Evolutionary conservation across 1,140 invertebrate species (phyloP).

Genomic region (Pseudachorutes palmiensis): DNA sequence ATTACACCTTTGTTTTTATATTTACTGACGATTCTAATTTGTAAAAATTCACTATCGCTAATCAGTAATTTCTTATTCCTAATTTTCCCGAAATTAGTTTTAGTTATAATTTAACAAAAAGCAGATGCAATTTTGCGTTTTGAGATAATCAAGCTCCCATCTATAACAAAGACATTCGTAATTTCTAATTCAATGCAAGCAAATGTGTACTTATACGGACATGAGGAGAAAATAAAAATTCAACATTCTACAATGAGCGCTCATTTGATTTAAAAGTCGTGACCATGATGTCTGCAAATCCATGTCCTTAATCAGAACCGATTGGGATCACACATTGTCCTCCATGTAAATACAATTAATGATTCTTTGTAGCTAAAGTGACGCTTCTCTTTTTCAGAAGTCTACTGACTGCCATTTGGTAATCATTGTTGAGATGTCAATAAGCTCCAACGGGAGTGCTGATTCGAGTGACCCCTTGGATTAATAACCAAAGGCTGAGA

Average conservation of each 20-base stretch:
- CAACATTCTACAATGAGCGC: constrained; percentile 27
- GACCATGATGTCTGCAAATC: background rate
- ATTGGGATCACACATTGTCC: background rate
- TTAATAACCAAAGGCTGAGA: no score
- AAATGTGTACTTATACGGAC: background rate
- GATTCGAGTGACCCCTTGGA: no score
- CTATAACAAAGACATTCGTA: background rate
- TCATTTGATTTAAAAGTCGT: constrained; percentile 4
- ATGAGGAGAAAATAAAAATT: constrained; percentile 7
- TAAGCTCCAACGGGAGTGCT: no score
- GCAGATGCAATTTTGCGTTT: background rate
- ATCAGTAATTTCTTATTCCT: background rate
- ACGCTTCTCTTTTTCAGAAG: no score
- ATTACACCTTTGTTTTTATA: background rate
- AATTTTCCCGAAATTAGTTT: background rate
- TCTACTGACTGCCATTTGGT: no score
- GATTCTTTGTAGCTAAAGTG: no score
- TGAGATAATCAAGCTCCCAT: no score
- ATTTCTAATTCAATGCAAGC: background rate
- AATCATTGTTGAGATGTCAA: no score
- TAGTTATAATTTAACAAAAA: background rate
- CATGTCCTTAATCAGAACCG: background rate
- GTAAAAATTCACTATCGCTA: background rate
- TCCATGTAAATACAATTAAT: background rate
- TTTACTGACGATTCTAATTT: background rate